Conservation (phyloP, 2,797 vertebrate species). For the Darevskia mixta region DNA sequence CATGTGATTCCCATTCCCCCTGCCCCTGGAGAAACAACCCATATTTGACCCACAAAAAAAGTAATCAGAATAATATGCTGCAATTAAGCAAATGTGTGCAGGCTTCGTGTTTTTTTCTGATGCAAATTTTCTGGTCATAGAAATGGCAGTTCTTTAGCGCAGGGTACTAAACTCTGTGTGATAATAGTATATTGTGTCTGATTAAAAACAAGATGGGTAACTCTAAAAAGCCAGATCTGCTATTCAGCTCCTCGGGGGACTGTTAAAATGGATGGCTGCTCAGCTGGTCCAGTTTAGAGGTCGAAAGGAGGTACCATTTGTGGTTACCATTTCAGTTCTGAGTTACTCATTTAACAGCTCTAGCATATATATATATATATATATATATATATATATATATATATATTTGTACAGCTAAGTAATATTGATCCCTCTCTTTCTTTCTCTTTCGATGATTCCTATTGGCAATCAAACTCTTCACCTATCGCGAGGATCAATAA, state of each 20-base stretch:
- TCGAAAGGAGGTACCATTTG: conserved; percentile 19
- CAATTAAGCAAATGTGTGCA: background rate
- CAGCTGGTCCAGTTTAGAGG: conserved; percentile 11
- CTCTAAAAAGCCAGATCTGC: conserved; percentile 14
- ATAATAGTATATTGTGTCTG: conserved; percentile 8
- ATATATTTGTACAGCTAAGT: background rate
- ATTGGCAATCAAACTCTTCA: conserved; percentile 25
- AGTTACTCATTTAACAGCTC: conserved; percentile 21
- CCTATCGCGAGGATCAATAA: conserved; percentile 25
- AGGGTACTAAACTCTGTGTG: background rate
- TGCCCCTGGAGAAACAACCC: background rate
- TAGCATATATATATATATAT: background rate
- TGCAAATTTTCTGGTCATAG: background rate
- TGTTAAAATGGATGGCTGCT: background rate
- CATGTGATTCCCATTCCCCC: background rate
- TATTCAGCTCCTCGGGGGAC: background rate
- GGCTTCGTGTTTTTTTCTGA: no score
- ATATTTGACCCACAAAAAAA: background rate
- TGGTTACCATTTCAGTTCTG: conserved; percentile 23
- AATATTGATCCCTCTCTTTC: background rate
- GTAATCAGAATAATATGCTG: background rate
- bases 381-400: no score
- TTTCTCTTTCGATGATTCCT: conserved; percentile 18
- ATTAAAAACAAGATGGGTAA: conserved; percentile 1
- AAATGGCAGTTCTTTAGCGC: background rate